Conservation (phyloP, 2,797 vertebrate genomes). For the Mustela erminea region DNA sequence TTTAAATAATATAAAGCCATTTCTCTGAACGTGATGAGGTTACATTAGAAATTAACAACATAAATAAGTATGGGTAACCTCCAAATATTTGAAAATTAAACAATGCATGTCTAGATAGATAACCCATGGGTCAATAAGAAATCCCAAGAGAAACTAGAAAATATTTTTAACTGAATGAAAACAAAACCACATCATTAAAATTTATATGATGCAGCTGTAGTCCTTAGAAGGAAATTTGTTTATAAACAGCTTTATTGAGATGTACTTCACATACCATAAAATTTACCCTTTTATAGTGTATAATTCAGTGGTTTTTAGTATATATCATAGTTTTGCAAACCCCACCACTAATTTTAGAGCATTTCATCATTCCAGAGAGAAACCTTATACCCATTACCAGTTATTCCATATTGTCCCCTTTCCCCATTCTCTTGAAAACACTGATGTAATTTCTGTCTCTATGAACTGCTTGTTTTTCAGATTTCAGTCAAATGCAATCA, state of each 20-base stretch:
- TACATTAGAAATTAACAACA: constrained; percentile 43
- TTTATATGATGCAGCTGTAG: background rate
- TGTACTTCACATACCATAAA: background rate
- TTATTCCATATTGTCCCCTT: background rate
- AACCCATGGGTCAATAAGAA: background rate
- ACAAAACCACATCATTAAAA: background rate
- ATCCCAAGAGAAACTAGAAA: constrained; percentile 44
- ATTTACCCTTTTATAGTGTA: background rate
- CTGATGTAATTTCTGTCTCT: background rate
- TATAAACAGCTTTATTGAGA: background rate
- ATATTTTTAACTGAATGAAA: constrained; percentile 54
- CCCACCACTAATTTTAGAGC: background rate
- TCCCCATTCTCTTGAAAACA: background rate
- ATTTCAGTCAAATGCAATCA: background rate
- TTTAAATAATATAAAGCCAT: constrained; percentile 52
- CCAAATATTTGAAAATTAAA: constrained; percentile 61
- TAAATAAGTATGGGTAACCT: constrained; percentile 22
- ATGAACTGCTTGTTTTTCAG: background rate
- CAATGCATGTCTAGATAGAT: background rate
- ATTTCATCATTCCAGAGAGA: constrained; percentile 33
- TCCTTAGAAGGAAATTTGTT: background rate
- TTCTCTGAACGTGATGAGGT: background rate
- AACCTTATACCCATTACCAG: background rate
- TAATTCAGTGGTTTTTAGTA: background rate
- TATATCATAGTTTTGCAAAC: background rate